Evolutionary conservation across 1,140 invertebrate species (phyloP), one percentile per base, ranked within the genome.

Genomic region (Battus philenor): DNA sequence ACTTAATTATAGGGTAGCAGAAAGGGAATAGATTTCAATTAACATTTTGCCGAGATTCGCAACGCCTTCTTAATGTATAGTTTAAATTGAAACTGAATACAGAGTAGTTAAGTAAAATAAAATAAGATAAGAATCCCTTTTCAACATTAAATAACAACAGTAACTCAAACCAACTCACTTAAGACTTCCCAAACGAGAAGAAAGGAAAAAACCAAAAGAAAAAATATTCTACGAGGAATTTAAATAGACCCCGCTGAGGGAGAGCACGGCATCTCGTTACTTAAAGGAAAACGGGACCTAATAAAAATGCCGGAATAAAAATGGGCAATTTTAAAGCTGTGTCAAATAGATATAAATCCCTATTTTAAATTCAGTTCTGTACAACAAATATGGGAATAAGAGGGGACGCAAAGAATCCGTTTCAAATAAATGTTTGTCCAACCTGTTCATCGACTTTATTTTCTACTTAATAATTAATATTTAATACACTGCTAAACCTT

Each of bases 221-320:
- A 66, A 60, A 74, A 61, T 69, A 71, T 72, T 73, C 67, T 73
- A 70, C 68, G 56, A 68, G 65, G 68, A 81, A 78, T 81, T 78
- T 78, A 78, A 81, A 81, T 78, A 78, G 73, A 77, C 68, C 68
- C 55, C 50, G 56, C 64, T 59, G 55, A 60, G 60, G 51, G 59
- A 54, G 59, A 50, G 60, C 31, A 33, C 18, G 9, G 44, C 56
- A 56, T 83, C 72, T 54, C 56, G 67, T 83, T 83, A 68, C 78
- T 71, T 62, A 75, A 63, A 74, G 73, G 60, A 64, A 72, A 71
- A 65, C 49, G 62, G 55, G 41, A 61, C 56, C 65, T 75, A 77
- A 83, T 80, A 80, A 80, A 80, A 80, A 75, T 71, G 47, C 64
- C 58, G 50, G 50, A 61, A 67, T 63, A 64, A 69, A 71, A 73